phyloP scores from a whole-genome alignment of 2,113 vertebrate species.

The Cyprinodon tularosa region DNA sequence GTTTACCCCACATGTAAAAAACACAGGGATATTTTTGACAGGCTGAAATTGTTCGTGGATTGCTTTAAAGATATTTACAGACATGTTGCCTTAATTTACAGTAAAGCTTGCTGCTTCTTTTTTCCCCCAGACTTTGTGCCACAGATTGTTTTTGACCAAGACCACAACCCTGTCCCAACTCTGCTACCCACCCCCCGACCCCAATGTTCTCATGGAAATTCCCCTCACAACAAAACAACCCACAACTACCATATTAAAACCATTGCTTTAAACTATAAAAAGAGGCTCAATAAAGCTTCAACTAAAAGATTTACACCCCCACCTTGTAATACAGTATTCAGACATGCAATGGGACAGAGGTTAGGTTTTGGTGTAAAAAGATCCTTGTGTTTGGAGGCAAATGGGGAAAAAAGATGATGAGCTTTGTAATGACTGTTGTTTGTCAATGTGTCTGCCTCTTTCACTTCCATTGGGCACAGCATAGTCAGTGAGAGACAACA shows the following conservation, averaged over 20 bases:
- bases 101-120: constrained; percentile 10
- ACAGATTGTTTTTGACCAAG: constrained; percentile 49
- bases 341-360: background rate
- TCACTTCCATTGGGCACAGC: constrained; percentile 55
- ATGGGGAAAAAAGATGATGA: constrained; percentile 14
- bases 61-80: constrained; percentile 15
- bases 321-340: constrained; percentile 16
- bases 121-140: constrained; percentile 10
- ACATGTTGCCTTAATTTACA: constrained; percentile 37
- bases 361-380: background rate
- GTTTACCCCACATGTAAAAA: constrained; percentile 40
- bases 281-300: constrained; percentile 42
- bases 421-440: constrained; percentile 20
- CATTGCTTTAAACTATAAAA: constrained; percentile 31
- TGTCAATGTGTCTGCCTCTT: constrained; percentile 49
- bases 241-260: constrained; percentile 59
- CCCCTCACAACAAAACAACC: constrained; percentile 53
- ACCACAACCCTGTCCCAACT: constrained; percentile 56
- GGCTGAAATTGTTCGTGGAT: constrained; percentile 22
- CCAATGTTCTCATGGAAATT: constrained; percentile 65
- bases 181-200: constrained; percentile 2
- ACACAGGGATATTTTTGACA: constrained; percentile 38
- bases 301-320: constrained; percentile 25
- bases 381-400: constrained; percentile 15
- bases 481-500: constrained; percentile 63